Conservation (phyloP, 2,113 vertebrate genomes). For the Rynchops niger region DNA sequence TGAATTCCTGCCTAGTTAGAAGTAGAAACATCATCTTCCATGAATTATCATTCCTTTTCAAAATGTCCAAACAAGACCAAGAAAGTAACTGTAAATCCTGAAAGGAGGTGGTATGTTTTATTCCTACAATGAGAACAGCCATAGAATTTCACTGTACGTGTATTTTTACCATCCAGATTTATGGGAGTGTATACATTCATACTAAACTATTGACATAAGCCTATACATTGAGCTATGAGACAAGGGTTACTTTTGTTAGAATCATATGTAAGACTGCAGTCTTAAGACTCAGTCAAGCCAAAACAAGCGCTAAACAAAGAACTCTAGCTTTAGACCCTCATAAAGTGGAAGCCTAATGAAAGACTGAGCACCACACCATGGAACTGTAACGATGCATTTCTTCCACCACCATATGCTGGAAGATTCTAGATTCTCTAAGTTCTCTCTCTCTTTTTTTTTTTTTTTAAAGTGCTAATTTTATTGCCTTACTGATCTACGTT, state of each 20-base stretch:
- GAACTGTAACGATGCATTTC: not conserved
- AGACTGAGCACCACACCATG: not conserved
- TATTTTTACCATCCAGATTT: not conserved
- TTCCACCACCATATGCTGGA: not conserved
- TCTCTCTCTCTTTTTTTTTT: not conserved
- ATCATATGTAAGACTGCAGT: not conserved
- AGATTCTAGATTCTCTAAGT: not conserved
- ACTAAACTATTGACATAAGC: not conserved
- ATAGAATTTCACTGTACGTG: not conserved
- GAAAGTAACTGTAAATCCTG: not conserved
- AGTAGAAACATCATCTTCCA: not conserved
- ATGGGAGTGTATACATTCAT: not conserved
- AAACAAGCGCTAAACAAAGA: not conserved
- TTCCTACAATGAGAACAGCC: not conserved
- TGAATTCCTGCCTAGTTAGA: not conserved
- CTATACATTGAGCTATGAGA: not conserved
- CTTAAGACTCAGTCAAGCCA: not conserved
- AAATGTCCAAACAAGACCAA: not conserved
- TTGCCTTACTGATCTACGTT: not conserved
- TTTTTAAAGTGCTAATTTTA: not conserved
- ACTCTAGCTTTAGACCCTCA: not conserved
- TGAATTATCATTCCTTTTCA: not conserved
- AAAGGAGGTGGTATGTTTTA: not conserved
- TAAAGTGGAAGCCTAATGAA: not conserved
- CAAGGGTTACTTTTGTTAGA: not conserved